Conservation (phyloP, 2,113 vertebrate genomes). For the Sisor rabdophorus region DNA sequence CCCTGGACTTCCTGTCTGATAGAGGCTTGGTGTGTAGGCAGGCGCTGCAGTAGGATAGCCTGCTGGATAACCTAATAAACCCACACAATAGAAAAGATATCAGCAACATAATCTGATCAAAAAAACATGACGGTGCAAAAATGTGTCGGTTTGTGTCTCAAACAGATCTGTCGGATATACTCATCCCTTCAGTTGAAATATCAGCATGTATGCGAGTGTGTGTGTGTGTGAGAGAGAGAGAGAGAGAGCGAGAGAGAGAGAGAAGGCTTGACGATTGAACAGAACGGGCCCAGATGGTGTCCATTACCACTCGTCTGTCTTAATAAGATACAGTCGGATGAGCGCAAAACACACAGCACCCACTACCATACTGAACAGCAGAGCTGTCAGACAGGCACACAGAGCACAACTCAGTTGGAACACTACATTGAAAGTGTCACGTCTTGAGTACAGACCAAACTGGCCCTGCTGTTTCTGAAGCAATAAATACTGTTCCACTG, state of each 20-base stretch:
- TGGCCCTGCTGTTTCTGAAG: not conserved
- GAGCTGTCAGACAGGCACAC: conserved; percentile 22
- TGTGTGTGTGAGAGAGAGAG: too few species aligned
- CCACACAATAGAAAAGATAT: conserved; percentile 41
- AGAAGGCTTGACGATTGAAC: conserved; percentile 24
- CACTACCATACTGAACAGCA: conserved; percentile 14
- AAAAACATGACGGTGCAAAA: not conserved
- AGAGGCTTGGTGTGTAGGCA: conserved; percentile 93
- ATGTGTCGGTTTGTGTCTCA: not conserved
- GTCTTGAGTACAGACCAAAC: not conserved
- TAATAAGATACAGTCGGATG: conserved; percentile 52
- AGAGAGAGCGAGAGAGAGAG: not conserved
- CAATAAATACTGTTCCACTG: not conserved
- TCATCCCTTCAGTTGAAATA: not conserved
- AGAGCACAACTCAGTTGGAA: not conserved
- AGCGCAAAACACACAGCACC: conserved; percentile 28
- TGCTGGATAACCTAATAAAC: conserved; percentile 83
- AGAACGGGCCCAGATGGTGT: conserved; percentile 64
- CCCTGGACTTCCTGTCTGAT: conserved; percentile 91
- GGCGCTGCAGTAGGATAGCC: conserved; percentile 90
- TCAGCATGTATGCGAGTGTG: not conserved
- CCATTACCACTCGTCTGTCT: conserved; percentile 58
- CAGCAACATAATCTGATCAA: conserved; percentile 13
- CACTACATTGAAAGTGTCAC: conserved; percentile 7
- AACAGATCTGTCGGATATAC: not conserved